A percentile compares a stretch with the other conserved stretches of the same genome.
Conservation (phyloP, 1,140 invertebrate species). For the Bombus cullumanus region DNA sequence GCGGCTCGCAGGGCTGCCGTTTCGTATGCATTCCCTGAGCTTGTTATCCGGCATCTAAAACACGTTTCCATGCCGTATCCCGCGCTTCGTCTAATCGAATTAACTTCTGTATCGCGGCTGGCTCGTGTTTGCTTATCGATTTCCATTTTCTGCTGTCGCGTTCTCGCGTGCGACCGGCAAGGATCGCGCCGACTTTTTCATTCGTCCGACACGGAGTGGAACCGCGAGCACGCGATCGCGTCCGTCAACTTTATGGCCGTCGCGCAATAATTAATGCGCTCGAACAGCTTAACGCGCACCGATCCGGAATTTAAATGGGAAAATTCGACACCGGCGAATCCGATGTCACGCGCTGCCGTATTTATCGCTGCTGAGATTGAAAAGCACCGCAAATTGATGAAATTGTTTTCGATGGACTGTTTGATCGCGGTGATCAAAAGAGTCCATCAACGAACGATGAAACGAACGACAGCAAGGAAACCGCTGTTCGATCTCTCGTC, state of each 20-base stretch:
- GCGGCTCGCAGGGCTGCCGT: background rate
- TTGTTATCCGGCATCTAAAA: conserved; percentile 29
- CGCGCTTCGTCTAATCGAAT: conserved; percentile 30
- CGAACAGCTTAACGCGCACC: too few relatives aligned
- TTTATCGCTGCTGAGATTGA: background rate
- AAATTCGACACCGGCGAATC: background rate
- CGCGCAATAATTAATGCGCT: background rate
- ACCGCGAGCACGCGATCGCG: conserved; percentile 8
- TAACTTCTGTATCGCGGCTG: conserved; percentile 15
- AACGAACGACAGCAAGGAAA: background rate
- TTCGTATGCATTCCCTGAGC: conserved; percentile 14
- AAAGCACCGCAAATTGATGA: conserved; percentile 6
- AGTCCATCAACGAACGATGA: background rate
- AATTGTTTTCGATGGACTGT: background rate
- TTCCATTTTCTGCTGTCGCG: conserved; percentile 6
- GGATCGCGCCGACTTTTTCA: background rate
- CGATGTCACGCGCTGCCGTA: background rate
- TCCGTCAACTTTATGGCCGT: background rate
- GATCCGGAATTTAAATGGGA: too few relatives aligned
- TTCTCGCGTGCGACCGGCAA: background rate
- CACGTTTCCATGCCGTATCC: conserved; percentile 9
- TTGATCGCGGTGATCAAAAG: background rate
- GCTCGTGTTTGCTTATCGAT: conserved; percentile 15
- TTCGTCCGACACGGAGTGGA: background rate
- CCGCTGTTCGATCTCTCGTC: background rate